Base-by-base conservation (phyloP, 2,888 invertebrate genomes). In the Diplazon laetatorius region DNA sequence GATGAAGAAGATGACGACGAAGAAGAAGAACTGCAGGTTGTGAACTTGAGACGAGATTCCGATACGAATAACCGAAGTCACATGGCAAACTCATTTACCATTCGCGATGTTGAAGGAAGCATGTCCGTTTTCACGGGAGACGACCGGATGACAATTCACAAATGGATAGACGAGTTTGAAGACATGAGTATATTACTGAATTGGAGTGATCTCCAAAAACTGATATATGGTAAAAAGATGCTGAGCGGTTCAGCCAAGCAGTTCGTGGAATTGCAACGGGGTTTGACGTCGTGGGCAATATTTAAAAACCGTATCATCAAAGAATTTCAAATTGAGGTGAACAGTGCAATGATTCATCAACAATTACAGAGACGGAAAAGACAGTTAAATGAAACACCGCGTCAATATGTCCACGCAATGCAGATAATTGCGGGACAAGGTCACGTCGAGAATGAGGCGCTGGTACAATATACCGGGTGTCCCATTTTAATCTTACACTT, bases 151-250 rank as follows among this genome's bases (percentile, higher is more conserved):
- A 52, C 52, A 35, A 48, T 80, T 1, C 57, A 69, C 14, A 60
- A 63, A n/a, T 84, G 81, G 82, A 22, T 83, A 0, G 22, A 50
- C 0, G 76, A 82, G 5, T 82, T 84, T 16, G 84, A 84, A 18
- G 82, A 84, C 44, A 81, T 70, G 10, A 66, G 78, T 2, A 52
- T 14, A 18, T 20, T 84, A 9, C 82, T 82, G 25, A 2, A 48
- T 0, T 84, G 80, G 82, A 65, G 44, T 0, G 72, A 85, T 10
- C 44, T 70, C 0, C 82, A 83, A 25, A 80, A 66, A 57, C 75
- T 83, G 0, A 70, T 83, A 4, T 83, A 83, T 14, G 79, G 81
- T 1, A 83, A 80, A 57, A 70, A 57, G 57, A 52, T 83, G 20
- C 48, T 83, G 20, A 37, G 42, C 4, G 82, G 82, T 12, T 79